phyloP scores from a whole-genome alignment of 2,888 invertebrate species.

The Dromius quadrimaculatus region DNA sequence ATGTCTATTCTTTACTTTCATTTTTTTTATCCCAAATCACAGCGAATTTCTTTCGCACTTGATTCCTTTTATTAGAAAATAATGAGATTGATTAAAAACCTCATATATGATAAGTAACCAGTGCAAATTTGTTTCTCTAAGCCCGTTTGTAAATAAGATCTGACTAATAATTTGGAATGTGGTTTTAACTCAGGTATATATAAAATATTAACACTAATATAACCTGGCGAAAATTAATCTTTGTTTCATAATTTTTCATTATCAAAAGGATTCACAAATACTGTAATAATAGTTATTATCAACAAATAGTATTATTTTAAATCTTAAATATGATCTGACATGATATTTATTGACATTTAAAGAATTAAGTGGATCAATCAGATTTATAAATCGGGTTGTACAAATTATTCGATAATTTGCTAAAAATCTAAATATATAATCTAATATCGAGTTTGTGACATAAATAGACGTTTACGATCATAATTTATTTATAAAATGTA shows the following conservation, averaged over 20 bases:
- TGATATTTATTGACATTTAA: slow-evolving; percentile 37
- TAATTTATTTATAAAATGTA: slow-evolving; percentile 16
- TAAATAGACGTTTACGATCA: slow-evolving; percentile 13
- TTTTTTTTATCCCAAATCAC: slow-evolving; percentile 50
- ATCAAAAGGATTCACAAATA: slow-evolving; percentile 1
- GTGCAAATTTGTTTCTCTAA: slow-evolving; percentile 23
- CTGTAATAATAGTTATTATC: background rate
- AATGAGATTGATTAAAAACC: slow-evolving; percentile 3
- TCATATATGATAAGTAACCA: slow-evolving; percentile 20
- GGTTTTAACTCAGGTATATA: slow-evolving; percentile 50
- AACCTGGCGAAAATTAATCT: slow-evolving; percentile 44
- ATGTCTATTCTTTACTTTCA: slow-evolving; percentile 63
- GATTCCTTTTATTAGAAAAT: slow-evolving; percentile 29
- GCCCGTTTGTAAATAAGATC: slow-evolving; percentile 47
- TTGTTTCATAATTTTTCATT: slow-evolving; percentile 39
- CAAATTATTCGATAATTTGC: background rate
- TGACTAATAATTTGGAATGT: slow-evolving; percentile 51
- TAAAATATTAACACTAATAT: slow-evolving; percentile 50
- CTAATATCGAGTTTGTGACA: slow-evolving; percentile 3
- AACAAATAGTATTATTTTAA: background rate
- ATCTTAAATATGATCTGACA: slow-evolving; percentile 27
- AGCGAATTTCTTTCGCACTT: slow-evolving; percentile 24
- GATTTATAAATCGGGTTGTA: slow-evolving; percentile 6
- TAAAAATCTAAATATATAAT: slow-evolving; percentile 5
- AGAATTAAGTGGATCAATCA: slow-evolving; percentile 42